These are phyloP conservation scores for Nyctereutes procyonoides DNA, from an alignment of 2,113 vertebrate genomes.

Conservation along the genomic window DNA sequence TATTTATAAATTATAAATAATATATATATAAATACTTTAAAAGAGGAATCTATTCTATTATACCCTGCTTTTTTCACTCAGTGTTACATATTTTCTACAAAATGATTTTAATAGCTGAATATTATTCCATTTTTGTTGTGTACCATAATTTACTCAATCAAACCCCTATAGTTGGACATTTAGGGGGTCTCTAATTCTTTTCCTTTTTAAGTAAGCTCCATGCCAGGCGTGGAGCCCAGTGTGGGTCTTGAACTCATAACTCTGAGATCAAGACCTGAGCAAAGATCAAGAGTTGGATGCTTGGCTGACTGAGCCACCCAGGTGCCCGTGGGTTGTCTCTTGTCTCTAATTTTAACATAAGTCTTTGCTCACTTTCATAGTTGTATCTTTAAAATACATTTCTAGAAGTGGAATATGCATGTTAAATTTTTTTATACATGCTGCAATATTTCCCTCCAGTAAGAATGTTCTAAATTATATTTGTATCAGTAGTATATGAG, in stretches of 20 bases:
- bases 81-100: conserved; percentile 48
- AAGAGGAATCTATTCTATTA: background rate
- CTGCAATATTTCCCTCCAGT: background rate
- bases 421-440: conserved; percentile 26
- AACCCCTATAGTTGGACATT: conserved; percentile 52
- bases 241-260: no score
- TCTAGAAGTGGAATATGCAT: conserved; percentile 27
- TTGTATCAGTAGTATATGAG: background rate
- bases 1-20: background rate
- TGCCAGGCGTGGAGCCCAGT: background rate
- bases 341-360: conserved; percentile 44
- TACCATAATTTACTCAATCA: conserved; percentile 62
- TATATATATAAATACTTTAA: conserved; percentile 30
- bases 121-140: conserved; percentile 57
- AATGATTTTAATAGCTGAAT: conserved; percentile 57
- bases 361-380: conserved; percentile 65
- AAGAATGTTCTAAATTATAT: conserved; percentile 38
- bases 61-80: conserved; percentile 12
- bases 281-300: no score
- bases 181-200: conserved; percentile 54
- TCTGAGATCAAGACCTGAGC: no score
- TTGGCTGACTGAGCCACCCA: background rate
- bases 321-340: background rate
- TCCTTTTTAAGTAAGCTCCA: background rate
- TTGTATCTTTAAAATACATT: conserved; percentile 52